phyloP scores from a whole-genome alignment of 2,888 invertebrate genomes.

The Leucophenga maculata region DNA sequence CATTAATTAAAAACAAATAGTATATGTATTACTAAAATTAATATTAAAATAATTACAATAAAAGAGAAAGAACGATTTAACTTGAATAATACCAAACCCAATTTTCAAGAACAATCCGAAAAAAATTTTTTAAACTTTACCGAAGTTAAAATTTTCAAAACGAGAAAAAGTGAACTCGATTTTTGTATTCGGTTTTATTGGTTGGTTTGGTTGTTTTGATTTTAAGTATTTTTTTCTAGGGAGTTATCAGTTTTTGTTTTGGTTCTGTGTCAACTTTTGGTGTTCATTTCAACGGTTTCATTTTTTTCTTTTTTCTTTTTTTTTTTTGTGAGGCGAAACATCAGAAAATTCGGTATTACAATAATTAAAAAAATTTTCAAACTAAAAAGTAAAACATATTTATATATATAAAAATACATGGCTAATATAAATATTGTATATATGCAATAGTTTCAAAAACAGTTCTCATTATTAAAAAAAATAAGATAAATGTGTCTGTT shows the following conservation, averaged over 20 bases:
- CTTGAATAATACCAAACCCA: not conserved
- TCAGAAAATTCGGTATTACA: constrained; percentile 73
- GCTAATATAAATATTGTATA: constrained; percentile 16
- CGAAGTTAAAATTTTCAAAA: constrained; percentile 4
- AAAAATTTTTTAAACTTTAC: constrained; percentile 37
- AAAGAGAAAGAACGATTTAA: constrained; percentile 35
- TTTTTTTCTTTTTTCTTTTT: constrained; percentile 34
- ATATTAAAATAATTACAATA: constrained; percentile 55
- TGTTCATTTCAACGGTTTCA: constrained; percentile 28
- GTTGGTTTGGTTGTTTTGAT: constrained; percentile 38
- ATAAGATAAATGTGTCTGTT: not conserved
- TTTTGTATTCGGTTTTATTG: constrained; percentile 33
- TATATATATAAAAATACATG: constrained; percentile 50
- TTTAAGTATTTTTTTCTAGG: constrained; percentile 32
- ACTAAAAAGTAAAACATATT: constrained; percentile 51
- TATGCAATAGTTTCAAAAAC: constrained; percentile 35
- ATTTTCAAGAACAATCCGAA: not conserved
- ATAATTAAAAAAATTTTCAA: constrained; percentile 45
- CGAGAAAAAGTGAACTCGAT: constrained; percentile 31
- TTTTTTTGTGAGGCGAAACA: constrained; percentile 72
- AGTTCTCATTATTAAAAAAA: constrained; percentile 24
- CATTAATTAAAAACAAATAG: constrained; percentile 58
- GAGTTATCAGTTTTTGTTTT: constrained; percentile 27
- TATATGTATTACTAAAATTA: constrained; percentile 45
- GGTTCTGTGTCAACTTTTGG: constrained; percentile 16